phyloP scores from a whole-genome alignment of 2,888 invertebrate species.

The Limenitis arthemis region DNA sequence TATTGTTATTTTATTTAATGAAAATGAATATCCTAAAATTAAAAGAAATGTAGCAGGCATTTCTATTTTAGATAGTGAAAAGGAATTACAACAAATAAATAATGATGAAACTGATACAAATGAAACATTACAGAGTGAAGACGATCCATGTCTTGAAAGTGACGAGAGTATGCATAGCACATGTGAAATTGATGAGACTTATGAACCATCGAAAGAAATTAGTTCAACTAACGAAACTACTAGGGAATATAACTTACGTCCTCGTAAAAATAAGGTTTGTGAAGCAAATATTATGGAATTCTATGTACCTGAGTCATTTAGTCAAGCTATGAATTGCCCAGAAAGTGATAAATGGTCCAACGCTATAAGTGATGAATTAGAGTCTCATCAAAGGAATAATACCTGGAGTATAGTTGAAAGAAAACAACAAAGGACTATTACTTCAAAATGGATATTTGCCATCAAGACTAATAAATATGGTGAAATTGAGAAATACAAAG shows the following conservation, averaged over 20 bases:
- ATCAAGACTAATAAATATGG: constrained; percentile 9
- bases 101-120: background rate
- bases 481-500: constrained; percentile 5
- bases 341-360: background rate
- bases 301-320: constrained; percentile 22
- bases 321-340: constrained; percentile 22
- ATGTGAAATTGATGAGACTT: background rate
- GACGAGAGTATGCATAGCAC: too few species aligned
- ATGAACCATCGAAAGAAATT: background rate
- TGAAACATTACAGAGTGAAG: background rate
- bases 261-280: constrained; percentile 18
- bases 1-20: too few species aligned
- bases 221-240: constrained; percentile 3
- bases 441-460: constrained; percentile 28
- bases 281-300: constrained; percentile 28
- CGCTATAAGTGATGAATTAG: background rate
- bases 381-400: constrained; percentile 24
- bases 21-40: constrained; percentile 13
- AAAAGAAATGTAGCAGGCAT: background rate
- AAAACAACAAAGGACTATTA: constrained; percentile 18
- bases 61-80: too few species aligned
- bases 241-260: constrained; percentile 21
- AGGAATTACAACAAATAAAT: too few species aligned
- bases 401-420: constrained; percentile 24
- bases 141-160: background rate